Evolutionary conservation across 1,140 invertebrate species (phyloP).

Genomic region (Leptopilina clavipes): DNA sequence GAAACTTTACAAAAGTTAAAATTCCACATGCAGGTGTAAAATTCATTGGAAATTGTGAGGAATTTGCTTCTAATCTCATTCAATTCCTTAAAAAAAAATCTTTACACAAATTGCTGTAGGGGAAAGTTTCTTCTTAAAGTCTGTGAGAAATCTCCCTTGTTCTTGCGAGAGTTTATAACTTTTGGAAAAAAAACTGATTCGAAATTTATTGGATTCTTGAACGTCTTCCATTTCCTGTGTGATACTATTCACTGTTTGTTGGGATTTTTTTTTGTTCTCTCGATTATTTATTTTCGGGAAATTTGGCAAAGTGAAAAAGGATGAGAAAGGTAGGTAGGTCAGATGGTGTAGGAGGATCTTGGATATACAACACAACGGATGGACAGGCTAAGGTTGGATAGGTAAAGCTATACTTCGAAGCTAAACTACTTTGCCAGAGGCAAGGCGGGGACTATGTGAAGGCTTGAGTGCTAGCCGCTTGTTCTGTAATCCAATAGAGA

Average conservation of each 20-base stretch:
- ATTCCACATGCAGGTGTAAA: background rate
- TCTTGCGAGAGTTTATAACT: background rate
- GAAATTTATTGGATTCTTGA: background rate
- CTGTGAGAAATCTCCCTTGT: background rate
- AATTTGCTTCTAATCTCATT: constrained; percentile 7
- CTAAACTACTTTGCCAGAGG: constrained; percentile 64
- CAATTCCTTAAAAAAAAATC: background rate
- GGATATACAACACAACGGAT: constrained; percentile 61
- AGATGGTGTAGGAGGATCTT: constrained; percentile 42
- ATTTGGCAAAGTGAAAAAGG: background rate
- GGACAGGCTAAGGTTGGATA: constrained; percentile 61
- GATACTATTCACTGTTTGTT: too few relatives aligned
- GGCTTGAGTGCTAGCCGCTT: constrained; percentile 65
- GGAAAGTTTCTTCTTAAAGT: background rate
- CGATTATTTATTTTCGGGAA: background rate
- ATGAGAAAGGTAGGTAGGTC: background rate
- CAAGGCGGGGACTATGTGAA: constrained; percentile 52
- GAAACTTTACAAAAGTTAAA: background rate
- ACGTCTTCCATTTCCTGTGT: background rate
- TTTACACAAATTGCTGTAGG: background rate
- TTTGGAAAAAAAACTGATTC: background rate
- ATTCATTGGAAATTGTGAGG: constrained; percentile 12
- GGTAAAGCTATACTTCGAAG: constrained; percentile 63
- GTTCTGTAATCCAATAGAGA: constrained; percentile 67
- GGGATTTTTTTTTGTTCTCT: too few relatives aligned